Percentiles rank a stretch among this genome's conserved stretches.
Evolutionary conservation across 2,888 invertebrate genomes (phyloP).

Genomic region (Ectropis crepuscularia): DNA sequence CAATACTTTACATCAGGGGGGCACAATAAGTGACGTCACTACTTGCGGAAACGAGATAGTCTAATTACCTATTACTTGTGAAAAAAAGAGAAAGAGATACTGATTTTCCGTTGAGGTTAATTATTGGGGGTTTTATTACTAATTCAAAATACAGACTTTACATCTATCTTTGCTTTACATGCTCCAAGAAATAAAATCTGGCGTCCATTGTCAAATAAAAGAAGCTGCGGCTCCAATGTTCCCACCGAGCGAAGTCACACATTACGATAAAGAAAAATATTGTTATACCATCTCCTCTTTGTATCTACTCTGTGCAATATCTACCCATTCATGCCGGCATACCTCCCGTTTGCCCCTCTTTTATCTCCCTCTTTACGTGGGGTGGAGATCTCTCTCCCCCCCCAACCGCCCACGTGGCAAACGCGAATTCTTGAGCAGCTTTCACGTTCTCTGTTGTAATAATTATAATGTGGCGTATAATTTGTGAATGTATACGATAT

Average conservation of each 20-base stretch:
- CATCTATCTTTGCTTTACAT: no score
- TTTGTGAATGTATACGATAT: constrained; percentile 36
- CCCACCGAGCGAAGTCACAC: not conserved
- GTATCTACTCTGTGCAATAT: constrained; percentile 1
- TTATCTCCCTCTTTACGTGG: constrained; percentile 9
- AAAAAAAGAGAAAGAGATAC: no score
- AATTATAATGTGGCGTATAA: constrained; percentile 42
- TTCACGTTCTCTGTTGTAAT: constrained; percentile 38
- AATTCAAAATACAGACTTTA: no score
- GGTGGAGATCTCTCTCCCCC: constrained; percentile 18
- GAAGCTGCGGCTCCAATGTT: no score
- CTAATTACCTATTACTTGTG: no score
- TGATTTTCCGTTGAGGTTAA: no score
- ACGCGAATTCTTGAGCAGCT: constrained; percentile 46
- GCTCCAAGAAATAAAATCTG: no score
- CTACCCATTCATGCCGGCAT: constrained; percentile 31
- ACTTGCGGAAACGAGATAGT: no score
- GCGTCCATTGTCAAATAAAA: no score
- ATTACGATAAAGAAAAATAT: not conserved
- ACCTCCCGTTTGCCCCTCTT: constrained; percentile 20
- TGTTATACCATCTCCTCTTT: constrained; percentile 4
- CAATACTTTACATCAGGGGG: no score
- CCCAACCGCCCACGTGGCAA: constrained; percentile 44
- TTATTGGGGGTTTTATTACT: no score
- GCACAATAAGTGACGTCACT: no score